Conservation (phyloP, 2,113 vertebrate species). For the Clarias macrocephalus region DNA sequence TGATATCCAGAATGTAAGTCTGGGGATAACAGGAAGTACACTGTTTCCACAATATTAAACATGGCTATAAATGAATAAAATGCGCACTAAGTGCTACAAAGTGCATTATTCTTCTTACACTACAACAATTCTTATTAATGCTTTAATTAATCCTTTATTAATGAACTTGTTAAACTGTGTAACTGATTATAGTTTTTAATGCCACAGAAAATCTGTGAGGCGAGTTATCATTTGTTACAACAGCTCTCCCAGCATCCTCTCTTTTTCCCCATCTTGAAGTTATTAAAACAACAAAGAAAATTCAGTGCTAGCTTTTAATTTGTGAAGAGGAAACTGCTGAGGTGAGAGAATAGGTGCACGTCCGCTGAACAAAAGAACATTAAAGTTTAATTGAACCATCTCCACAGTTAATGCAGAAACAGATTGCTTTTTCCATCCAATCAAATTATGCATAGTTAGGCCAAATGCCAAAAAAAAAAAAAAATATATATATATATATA, state of each 20-base stretch:
- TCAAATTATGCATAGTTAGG: background rate
- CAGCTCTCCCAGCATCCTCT: background rate
- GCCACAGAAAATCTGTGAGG: background rate
- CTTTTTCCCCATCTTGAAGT: background rate
- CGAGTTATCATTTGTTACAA: background rate
- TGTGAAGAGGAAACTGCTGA: constrained; percentile 2
- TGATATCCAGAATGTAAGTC: background rate
- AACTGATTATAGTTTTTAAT: background rate
- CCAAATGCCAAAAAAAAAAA: background rate
- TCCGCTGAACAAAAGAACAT: background rate
- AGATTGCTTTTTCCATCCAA: background rate
- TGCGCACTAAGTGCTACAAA: background rate
- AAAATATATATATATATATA: no score
- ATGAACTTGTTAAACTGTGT: background rate
- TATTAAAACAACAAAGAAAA: background rate
- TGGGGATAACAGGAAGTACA: background rate
- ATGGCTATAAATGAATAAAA: background rate
- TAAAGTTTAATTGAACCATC: constrained; percentile 6
- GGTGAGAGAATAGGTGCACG: background rate
- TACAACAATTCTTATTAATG: background rate
- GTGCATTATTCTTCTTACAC: background rate
- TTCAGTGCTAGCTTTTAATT: background rate
- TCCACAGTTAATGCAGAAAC: constrained; percentile 2
- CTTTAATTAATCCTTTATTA: background rate
- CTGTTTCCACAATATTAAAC: background rate